Evolutionary conservation across 2,113 vertebrate species (phyloP), one percentile per base, ranked within the genome.

Genomic region (Camarhynchus parvulus): DNA sequence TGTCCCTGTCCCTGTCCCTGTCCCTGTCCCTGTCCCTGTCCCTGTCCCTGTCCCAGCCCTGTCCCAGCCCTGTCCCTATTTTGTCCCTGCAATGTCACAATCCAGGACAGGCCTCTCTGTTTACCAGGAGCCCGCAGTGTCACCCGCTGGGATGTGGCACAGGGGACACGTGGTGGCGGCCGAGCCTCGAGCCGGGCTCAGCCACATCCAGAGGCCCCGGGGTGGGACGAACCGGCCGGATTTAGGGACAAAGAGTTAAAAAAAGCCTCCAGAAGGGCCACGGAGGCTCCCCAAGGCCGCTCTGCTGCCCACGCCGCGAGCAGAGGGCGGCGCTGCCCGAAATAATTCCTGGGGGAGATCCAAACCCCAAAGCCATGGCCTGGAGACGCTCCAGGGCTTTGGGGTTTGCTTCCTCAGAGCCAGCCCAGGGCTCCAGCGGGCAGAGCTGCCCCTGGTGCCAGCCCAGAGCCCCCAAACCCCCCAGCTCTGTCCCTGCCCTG

Each of bases 301-400:
- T 47, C 11, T 1, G 21, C 72, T 78, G 84, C 89, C 89, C 87
- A 4, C 87, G 86, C 0, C 22, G 7, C 49, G 53, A 72, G 33
- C 87, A 3, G 67, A 79, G 83, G 42, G 63, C 2, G 27, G 63
- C 3, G 39, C 62, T 87, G 44, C 90, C 79, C 23, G 19, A 92
- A 94, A 95, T 79, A 77, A 77, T 35, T 30, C 41, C 86, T 93
- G 94, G 89, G 83, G 63, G 6, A 37, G 53, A 66, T 76, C 89
- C 94, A 90, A 86, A 77, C 0, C 86, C 70, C 15, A 39, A 44
- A 24, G 37, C 90, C 21, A 10, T 22, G 13, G 90, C 68, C 81
- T 55, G 70, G 91, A n/a, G 0, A 9, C 3, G 79, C 83, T 79
- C 75, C 49, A 22, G 2, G 17, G 9, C 16, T 46, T 28, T 15